These are phyloP conservation scores for Sander vitreus DNA, from an alignment of 2,113 vertebrate species.

Conservation along the genomic window DNA sequence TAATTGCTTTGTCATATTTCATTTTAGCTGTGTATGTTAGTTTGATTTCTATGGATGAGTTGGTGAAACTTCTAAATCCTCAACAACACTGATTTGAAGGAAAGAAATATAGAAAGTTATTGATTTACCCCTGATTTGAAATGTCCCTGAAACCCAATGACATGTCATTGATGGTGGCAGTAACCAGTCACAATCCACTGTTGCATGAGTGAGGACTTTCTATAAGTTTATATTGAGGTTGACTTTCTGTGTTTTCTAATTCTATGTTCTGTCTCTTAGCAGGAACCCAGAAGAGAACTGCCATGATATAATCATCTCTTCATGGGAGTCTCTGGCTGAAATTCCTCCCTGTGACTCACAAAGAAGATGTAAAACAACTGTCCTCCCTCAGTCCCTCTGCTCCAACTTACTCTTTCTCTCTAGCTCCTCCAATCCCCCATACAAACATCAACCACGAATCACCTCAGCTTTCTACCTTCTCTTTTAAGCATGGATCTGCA, in stretches of 20 bases:
- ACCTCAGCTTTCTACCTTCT: slow-evolving; percentile 53
- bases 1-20: slow-evolving; percentile 28
- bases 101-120: slow-evolving; percentile 1
- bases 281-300: slow-evolving; percentile 83
- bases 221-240: slow-evolving; percentile 32
- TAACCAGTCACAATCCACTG: slow-evolving; percentile 79
- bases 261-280: slow-evolving; percentile 59
- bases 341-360: slow-evolving; percentile 60
- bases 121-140: slow-evolving; percentile 2
- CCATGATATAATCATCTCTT: slow-evolving; percentile 78
- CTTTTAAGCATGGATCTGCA: slow-evolving; percentile 79
- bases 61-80: slow-evolving; percentile 3
- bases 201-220: slow-evolving; percentile 79
- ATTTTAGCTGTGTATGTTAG: slow-evolving; percentile 14
- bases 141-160: slow-evolving; percentile 22
- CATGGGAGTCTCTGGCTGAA: slow-evolving; percentile 55
- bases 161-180: slow-evolving; percentile 62
- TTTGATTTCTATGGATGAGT: slow-evolving; percentile 10
- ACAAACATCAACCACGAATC: slow-evolving; percentile 40
- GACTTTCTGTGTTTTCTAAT: slow-evolving; percentile 52
- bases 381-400: slow-evolving; percentile 44
- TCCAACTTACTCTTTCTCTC: slow-evolving; percentile 38
- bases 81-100: slow-evolving; percentile 10
- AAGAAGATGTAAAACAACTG: slow-evolving; percentile 59
- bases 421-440: slow-evolving; percentile 17